Evolutionary conservation across 64 coral and sea anemone species (phyloP).

Genomic region (Pachyseris speciosa): DNA sequence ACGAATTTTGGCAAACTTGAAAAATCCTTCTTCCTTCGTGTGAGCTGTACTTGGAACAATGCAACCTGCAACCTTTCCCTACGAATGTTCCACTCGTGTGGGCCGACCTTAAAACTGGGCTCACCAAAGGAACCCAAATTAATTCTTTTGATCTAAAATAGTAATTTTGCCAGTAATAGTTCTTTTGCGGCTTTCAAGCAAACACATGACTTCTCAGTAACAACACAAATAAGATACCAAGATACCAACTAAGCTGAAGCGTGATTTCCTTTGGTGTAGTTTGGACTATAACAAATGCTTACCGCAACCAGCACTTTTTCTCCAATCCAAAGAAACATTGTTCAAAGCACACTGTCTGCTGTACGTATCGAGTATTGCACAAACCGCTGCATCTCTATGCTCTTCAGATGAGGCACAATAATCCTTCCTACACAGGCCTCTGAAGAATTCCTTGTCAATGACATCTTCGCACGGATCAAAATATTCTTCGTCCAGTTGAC

Average conservation of each 20-base stretch:
- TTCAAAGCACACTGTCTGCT: conserved; percentile 15
- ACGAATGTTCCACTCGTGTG: too few species aligned
- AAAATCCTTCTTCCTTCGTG: too few species aligned
- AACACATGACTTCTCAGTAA: background rate
- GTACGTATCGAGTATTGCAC: background rate
- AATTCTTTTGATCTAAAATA: too few species aligned
- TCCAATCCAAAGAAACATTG: background rate
- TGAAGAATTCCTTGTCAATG: background rate
- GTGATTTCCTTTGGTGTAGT: background rate
- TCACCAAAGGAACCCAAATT: too few species aligned
- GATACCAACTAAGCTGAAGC: background rate
- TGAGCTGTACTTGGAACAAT: too few species aligned
- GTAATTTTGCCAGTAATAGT: too few species aligned
- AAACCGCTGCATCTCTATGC: background rate
- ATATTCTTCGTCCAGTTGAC: background rate
- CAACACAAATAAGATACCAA: background rate
- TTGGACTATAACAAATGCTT: background rate
- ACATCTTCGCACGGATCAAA: background rate
- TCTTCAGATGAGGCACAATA: background rate
- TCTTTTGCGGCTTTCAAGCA: too few species aligned
- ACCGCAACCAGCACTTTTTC: background rate
- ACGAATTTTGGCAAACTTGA: too few species aligned
- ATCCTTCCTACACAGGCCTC: background rate
- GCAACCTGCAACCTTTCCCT: too few species aligned
- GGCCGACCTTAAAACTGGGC: too few species aligned